A percentile compares a stretch with the other conserved stretches of the same genome.
phyloP scores from a whole-genome alignment of 2,797 vertebrate species.

The Triplophysa yarkandensis region DNA sequence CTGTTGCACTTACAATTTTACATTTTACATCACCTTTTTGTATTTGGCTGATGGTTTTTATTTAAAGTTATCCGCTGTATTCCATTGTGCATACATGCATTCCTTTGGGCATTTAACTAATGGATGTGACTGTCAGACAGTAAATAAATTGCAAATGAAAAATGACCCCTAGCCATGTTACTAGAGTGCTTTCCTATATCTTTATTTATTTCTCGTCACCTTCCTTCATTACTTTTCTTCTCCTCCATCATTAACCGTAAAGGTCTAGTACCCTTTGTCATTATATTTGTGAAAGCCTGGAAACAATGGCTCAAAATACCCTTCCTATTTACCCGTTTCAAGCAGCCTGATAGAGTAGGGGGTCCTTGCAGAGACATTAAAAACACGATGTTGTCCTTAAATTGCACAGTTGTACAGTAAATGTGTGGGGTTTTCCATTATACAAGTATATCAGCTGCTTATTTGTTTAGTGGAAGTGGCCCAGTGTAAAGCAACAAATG shows the following conservation, averaged over 20 bases:
- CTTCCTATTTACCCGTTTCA: conserved; percentile 61
- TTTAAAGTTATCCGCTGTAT: not conserved
- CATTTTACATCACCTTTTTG: too few relatives aligned
- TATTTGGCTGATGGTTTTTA: not conserved
- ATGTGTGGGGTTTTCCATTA: conserved; percentile 44
- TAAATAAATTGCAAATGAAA: not conserved
- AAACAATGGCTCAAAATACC: conserved; percentile 60
- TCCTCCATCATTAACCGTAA: conserved; percentile 54
- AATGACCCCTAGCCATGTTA: conserved; percentile 15
- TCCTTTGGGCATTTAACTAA: not conserved
- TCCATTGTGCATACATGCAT: not conserved
- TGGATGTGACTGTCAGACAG: not conserved
- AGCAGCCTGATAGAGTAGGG: conserved; percentile 33
- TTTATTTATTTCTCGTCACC: conserved; percentile 41
- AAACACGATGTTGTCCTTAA: conserved; percentile 55
- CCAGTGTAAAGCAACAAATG: conserved; percentile 5
- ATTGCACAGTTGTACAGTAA: conserved; percentile 50
- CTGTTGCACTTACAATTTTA: not conserved
- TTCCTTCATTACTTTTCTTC: conserved; percentile 39
- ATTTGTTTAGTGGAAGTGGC: not conserved
- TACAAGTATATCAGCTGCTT: not conserved
- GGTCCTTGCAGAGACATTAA: conserved; percentile 58
- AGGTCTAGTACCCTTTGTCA: conserved; percentile 60
- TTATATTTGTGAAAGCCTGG: conserved; percentile 63
- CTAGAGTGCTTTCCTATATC: not conserved